Evolutionary conservation across 2,113 vertebrate genomes (phyloP).

Genomic region (Aepyceros melampus): DNA sequence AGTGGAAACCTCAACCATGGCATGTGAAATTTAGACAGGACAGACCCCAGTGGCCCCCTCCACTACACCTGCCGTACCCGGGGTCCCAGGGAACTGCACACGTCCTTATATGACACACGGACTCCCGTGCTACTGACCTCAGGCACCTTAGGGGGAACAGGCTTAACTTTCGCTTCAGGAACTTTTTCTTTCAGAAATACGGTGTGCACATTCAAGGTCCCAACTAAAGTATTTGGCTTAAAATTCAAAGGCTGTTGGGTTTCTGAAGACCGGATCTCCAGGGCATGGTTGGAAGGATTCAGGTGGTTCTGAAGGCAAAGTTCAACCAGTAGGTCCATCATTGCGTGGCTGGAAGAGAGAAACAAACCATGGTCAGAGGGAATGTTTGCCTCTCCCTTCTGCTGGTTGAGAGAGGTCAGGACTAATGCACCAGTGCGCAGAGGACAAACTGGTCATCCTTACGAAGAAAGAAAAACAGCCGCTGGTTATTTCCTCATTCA

Average conservation of each 20-base stretch:
- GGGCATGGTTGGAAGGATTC: constrained; percentile 91
- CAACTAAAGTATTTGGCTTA: constrained; percentile 93
- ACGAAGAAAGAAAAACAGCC: fast-evolving
- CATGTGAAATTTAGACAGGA: background rate
- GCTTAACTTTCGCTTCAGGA: constrained; percentile 84
- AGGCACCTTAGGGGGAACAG: constrained; percentile 87
- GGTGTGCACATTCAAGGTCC: constrained; percentile 87
- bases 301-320: constrained; percentile 92
- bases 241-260: constrained; percentile 86
- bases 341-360: constrained; percentile 87
- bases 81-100: fast-evolving
- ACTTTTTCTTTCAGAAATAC: constrained; percentile 92
- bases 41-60: fast-evolving
- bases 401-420: background rate
- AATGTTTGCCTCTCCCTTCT: constrained; percentile 54
- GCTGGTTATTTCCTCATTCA: background rate
- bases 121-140: constrained; percentile 83
- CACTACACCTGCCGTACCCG: fast-evolving
- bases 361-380: background rate
- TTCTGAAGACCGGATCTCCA: constrained; percentile 87
- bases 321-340: constrained; percentile 98
- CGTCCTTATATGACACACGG: fast-evolving
- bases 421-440: fast-evolving
- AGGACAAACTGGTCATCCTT: background rate
- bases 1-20: too few species aligned